Evolutionary conservation across 2,113 vertebrate species (phyloP).

Genomic region (Pteronura brasiliensis): DNA sequence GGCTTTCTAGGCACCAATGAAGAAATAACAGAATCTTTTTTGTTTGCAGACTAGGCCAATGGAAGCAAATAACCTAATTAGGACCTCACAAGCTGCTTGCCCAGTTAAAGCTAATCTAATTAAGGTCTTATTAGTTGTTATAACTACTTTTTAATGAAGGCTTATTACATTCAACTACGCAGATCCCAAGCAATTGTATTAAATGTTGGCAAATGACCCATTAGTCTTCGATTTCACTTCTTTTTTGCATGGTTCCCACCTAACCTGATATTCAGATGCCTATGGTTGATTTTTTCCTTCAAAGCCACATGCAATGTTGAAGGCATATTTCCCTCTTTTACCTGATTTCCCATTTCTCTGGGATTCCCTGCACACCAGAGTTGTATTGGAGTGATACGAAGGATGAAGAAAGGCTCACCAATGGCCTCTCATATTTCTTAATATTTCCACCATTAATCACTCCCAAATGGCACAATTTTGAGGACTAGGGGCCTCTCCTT

Average conservation of each 20-base stretch:
- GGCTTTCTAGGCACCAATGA: conserved; percentile 7
- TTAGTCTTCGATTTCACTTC: conserved; percentile 58
- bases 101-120: conserved; percentile 76
- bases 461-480: neutral
- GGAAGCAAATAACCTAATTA: conserved; percentile 61
- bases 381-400: neutral
- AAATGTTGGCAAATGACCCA: conserved; percentile 57
- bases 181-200: conserved; percentile 69
- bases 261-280: conserved; percentile 32
- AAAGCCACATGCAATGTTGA: neutral
- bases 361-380: neutral
- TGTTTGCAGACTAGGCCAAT: conserved; percentile 42
- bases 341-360: neutral
- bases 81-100: conserved; percentile 62
- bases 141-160: conserved; percentile 72
- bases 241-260: neutral
- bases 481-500: neutral
- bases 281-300: neutral
- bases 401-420: neutral
- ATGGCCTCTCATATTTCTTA: neutral
- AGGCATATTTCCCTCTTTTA: neutral
- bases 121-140: conserved; percentile 71
- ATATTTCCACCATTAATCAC: neutral
- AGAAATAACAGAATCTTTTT: conserved; percentile 4
- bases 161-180: conserved; percentile 66